Conservation (phyloP, 1,140 invertebrate genomes). For the Sycophaga agraensis region DNA sequence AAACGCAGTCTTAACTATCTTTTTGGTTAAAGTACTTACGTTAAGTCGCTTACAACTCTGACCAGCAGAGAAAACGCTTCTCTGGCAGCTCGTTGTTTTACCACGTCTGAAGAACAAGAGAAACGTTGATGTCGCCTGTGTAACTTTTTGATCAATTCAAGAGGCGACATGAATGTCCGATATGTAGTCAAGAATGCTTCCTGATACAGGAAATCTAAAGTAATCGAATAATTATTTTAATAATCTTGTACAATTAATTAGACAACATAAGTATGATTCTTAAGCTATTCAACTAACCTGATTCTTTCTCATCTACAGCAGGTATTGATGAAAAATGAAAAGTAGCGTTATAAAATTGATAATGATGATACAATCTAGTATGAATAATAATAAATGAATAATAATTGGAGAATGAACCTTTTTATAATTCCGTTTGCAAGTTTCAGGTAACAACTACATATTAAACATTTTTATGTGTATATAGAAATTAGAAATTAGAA, state of each 20-base stretch:
- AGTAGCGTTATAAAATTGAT: conserved; percentile 3
- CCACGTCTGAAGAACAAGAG: conserved; percentile 69
- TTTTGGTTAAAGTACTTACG: conserved; percentile 72
- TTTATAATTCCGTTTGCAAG: no score
- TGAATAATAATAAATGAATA: conserved; percentile 8
- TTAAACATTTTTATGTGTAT: no score
- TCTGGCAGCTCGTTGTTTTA: conserved; percentile 77
- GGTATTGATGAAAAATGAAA: conserved; percentile 28
- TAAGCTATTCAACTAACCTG: conserved; percentile 49
- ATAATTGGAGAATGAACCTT: no score
- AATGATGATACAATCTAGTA: conserved; percentile 2
- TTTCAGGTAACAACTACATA: no score
- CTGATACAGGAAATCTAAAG: conserved; percentile 88
- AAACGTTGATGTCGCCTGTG: conserved; percentile 85
- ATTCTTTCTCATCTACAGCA: conserved; percentile 59
- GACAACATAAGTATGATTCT: background rate
- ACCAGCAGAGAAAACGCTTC: conserved; percentile 89
- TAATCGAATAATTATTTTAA: background rate
- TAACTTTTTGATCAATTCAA: conserved; percentile 84
- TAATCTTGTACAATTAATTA: background rate
- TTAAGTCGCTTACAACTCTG: conserved; percentile 89
- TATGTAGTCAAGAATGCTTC: conserved; percentile 97
- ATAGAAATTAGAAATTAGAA: no score
- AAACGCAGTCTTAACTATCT: background rate
- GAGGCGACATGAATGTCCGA: conserved; percentile 89